phyloP scores from a whole-genome alignment of 2,113 vertebrate species.

The Dunckerocampus dactyliophorus region DNA sequence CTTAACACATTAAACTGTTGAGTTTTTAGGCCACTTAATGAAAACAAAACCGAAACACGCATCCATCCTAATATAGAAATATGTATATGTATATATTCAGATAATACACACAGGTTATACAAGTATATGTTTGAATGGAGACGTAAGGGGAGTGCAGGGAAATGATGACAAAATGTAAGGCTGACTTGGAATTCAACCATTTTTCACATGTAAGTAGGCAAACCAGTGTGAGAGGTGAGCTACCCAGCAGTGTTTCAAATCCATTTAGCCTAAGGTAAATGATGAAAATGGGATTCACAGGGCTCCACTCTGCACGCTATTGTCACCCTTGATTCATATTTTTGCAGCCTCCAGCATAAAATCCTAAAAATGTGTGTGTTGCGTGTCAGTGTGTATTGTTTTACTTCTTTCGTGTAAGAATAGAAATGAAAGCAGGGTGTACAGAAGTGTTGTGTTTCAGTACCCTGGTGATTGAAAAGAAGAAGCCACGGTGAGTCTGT shows the following conservation, averaged over 20 bases:
- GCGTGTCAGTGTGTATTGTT: constrained; percentile 14
- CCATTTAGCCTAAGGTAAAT: constrained; percentile 68
- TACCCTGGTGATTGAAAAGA: constrained; percentile 26
- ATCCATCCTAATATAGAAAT: too few relatives aligned
- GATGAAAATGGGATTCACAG: constrained; percentile 64
- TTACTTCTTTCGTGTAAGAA: constrained; percentile 15
- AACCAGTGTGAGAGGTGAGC: constrained; percentile 58
- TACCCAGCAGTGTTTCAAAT: constrained; percentile 59
- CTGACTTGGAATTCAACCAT: constrained; percentile 42
- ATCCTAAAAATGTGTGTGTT: constrained; percentile 33
- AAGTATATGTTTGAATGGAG: neutral
- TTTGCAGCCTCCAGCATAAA: constrained; percentile 56
- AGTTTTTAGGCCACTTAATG: neutral
- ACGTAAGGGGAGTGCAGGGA: neutral
- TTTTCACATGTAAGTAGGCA: constrained; percentile 60
- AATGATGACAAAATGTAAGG: constrained; percentile 20
- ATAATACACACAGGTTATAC: neutral
- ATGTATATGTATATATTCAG: neutral
- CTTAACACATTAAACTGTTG: neutral
- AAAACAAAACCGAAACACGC: neutral
- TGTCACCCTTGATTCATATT: constrained; percentile 67
- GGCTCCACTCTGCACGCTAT: constrained; percentile 57
- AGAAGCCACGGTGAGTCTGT: constrained; percentile 11
- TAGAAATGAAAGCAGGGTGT: constrained; percentile 9
- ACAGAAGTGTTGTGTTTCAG: constrained; percentile 33